phyloP scores from a whole-genome alignment of 1,140 invertebrate genomes.

The Drosophila dunni region DNA sequence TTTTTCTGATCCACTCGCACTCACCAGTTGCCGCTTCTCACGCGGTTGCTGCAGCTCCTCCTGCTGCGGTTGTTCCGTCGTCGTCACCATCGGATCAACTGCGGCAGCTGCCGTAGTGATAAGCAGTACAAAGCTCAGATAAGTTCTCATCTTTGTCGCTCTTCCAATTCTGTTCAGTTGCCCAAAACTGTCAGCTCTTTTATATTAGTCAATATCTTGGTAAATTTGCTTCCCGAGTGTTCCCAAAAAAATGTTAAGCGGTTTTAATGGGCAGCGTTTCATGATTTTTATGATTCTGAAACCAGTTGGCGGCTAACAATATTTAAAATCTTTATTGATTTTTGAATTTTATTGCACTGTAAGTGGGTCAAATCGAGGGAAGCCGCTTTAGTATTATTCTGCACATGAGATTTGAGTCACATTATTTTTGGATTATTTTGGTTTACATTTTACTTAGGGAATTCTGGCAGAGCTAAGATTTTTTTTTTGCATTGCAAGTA shows the following conservation, averaged over 20 bases:
- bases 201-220: slow-evolving; percentile 11
- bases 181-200: background rate
- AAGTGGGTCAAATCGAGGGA: slow-evolving; percentile 50
- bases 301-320: slow-evolving; percentile 31
- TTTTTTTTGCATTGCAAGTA: too few species aligned
- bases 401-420: background rate
- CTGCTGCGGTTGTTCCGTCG: slow-evolving; percentile 3
- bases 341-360: background rate
- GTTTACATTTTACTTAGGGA: too few species aligned
- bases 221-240: background rate
- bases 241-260: background rate
- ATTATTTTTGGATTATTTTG: background rate
- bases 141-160: slow-evolving; percentile 43
- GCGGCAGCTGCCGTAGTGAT: slow-evolving; percentile 36
- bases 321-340: slow-evolving; percentile 4
- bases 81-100: slow-evolving; percentile 1
- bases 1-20: background rate
- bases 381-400: too few species aligned
- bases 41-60: slow-evolving; percentile 27
- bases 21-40: slow-evolving; percentile 65
- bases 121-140: slow-evolving; percentile 41
- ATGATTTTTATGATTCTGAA: background rate
- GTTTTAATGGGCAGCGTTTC: slow-evolving; percentile 2
- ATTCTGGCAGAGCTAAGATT: too few species aligned
- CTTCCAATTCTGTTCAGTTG: background rate